Percentiles rank a stretch among this genome's conserved stretches.
phyloP scores from a whole-genome alignment of 53 echinoderm and acorn worm genomes.

The Actinopyga echinites region DNA sequence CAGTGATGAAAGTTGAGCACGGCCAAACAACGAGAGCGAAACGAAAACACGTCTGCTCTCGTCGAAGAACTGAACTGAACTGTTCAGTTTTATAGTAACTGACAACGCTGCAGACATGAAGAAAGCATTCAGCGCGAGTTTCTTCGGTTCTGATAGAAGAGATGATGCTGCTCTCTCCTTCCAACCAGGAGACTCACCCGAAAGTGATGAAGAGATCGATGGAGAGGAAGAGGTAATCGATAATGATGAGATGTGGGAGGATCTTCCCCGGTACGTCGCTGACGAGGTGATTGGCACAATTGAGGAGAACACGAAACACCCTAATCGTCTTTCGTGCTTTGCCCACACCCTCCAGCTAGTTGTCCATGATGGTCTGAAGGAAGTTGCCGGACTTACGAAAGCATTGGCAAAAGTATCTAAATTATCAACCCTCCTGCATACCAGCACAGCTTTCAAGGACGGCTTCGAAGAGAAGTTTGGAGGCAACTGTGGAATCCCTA shows the following conservation, averaged over 20 bases:
- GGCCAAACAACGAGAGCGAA: too few relatives aligned
- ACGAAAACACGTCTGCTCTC: too few relatives aligned
- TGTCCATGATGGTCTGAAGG: conserved; percentile 37
- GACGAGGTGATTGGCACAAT: neutral
- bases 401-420: conserved; percentile 32
- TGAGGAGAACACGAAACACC: conserved; percentile 10
- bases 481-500: neutral
- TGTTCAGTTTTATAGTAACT: conserved; percentile 20
- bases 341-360: conserved; percentile 15
- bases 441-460: conserved; percentile 48
- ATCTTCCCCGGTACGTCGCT: neutral
- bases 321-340: conserved; percentile 5
- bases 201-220: neutral
- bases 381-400: neutral
- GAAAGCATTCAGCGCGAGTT: conserved; percentile 30
- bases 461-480: conserved; percentile 43
- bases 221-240: conserved; percentile 8
- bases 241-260: conserved; percentile 16
- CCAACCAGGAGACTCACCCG: conserved; percentile 7
- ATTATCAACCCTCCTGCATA: conserved; percentile 43
- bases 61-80: too few relatives aligned
- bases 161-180: neutral
- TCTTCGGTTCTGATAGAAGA: neutral
- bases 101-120: conserved; percentile 58
- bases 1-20: neutral